phyloP scores from a whole-genome alignment of 2,113 vertebrate species.

The Gopherus evgoodei region DNA sequence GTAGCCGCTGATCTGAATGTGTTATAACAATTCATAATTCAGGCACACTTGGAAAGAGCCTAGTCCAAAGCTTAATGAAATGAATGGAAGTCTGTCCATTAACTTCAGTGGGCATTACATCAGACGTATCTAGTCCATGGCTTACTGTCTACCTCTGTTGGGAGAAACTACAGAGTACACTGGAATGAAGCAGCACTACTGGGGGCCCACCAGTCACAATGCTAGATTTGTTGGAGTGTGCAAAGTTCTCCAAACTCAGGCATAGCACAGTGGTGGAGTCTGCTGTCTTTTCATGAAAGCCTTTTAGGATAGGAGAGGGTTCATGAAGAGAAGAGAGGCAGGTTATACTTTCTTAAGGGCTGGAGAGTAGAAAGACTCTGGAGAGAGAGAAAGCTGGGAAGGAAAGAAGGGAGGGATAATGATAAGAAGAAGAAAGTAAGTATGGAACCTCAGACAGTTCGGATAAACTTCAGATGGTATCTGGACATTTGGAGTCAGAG shows the following conservation, averaged over 20 bases:
- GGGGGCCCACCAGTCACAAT: not conserved
- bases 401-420: rapidly evolving
- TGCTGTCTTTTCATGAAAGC: rapidly evolving
- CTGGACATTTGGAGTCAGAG: rapidly evolving
- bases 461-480: not conserved
- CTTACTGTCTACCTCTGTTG: not conserved
- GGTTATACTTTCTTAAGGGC: not conserved
- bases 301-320: not conserved
- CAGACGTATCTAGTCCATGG: not conserved
- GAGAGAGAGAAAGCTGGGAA: not conserved
- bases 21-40: not conserved
- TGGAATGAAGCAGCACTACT: rapidly evolving
- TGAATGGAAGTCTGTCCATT: not conserved
- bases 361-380: not conserved
- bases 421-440: not conserved
- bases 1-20: constrained; percentile 2
- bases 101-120: not conserved
- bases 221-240: not conserved
- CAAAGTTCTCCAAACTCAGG: rapidly evolving
- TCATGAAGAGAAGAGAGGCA: not conserved
- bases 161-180: not conserved
- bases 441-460: not conserved
- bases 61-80: rapidly evolving
- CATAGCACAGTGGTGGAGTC: not conserved
- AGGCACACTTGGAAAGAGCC: not conserved